Percentiles rank a stretch among this genome's conserved stretches.
Evolutionary conservation across 2,113 vertebrate genomes (phyloP).

Genomic region (Larimichthys polyactis): DNA sequence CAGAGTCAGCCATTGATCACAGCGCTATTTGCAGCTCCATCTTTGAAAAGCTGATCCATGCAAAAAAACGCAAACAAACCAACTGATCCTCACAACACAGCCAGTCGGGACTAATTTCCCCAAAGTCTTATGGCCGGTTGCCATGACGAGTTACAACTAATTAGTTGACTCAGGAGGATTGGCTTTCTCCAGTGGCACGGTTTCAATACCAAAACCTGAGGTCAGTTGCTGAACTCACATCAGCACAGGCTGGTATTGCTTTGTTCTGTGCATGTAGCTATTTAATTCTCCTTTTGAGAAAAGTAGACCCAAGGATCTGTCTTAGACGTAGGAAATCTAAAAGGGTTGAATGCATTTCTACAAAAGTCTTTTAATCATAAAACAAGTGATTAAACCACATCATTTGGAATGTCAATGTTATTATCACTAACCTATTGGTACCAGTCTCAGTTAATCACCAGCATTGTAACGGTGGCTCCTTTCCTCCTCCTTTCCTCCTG

Average conservation of each 20-base stretch:
- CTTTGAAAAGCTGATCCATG: constrained; percentile 63
- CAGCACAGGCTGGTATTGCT: neutral
- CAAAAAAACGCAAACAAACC: constrained; percentile 65
- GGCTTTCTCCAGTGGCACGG: constrained; percentile 35
- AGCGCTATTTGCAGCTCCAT: constrained; percentile 32
- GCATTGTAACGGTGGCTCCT: no score
- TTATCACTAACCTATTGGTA: neutral
- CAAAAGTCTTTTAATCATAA: neutral
- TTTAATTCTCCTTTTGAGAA: constrained; percentile 5
- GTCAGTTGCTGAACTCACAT: constrained; percentile 33
- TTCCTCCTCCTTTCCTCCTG: no score
- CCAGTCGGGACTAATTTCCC: constrained; percentile 52
- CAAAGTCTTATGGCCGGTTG: constrained; percentile 47
- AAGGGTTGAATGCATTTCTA: neutral
- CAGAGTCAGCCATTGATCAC: constrained; percentile 68
- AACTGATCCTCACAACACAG: constrained; percentile 41
- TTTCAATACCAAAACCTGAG: constrained; percentile 47
- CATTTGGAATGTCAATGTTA: neutral
- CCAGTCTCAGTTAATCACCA: neutral
- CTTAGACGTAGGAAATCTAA: neutral
- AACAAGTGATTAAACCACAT: neutral
- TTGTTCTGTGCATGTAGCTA: constrained; percentile 28
- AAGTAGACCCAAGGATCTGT: neutral
- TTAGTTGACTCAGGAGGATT: constrained; percentile 46
- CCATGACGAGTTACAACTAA: constrained; percentile 61